Evolutionary conservation across 2,797 vertebrate genomes (phyloP).

Genomic region (Anguilla marmorata): DNA sequence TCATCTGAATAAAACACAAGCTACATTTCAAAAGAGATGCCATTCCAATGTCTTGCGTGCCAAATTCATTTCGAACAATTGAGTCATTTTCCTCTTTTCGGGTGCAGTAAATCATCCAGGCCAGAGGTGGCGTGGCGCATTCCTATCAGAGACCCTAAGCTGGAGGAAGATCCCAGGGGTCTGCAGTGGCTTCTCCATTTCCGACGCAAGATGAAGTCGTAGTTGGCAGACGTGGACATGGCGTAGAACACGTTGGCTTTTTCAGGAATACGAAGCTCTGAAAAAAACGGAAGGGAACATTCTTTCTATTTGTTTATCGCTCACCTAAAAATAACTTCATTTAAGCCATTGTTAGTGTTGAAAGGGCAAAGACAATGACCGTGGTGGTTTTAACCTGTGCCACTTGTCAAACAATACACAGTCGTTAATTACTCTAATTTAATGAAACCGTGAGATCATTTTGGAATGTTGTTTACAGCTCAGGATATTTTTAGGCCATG

Average conservation of each 20-base stretch:
- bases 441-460: not conserved
- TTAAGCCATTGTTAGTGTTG: not conserved
- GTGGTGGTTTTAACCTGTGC: not conserved
- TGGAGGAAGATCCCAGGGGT: slow-evolving; percentile 40
- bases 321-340: not conserved
- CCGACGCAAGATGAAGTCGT: slow-evolving; percentile 76
- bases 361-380: not conserved
- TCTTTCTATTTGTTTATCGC: not conserved
- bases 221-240: slow-evolving; percentile 76
- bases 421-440: not conserved
- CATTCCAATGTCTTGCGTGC: not conserved
- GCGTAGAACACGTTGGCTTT: slow-evolving; percentile 86
- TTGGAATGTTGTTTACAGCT: too few relatives aligned
- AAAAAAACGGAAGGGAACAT: not conserved
- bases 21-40: not conserved
- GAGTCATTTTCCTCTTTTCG: not conserved
- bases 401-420: not conserved
- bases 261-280: slow-evolving; percentile 83
- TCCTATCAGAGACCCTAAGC: not conserved
- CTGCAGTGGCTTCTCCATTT: slow-evolving; percentile 57
- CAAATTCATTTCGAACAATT: not conserved
- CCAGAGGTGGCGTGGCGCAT: slow-evolving; percentile 42
- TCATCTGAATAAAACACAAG: not conserved
- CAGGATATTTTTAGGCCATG: not conserved
- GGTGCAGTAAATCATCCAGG: slow-evolving; percentile 40